Conservation (phyloP, 2,113 vertebrate species). For the Malurus melanocephalus region DNA sequence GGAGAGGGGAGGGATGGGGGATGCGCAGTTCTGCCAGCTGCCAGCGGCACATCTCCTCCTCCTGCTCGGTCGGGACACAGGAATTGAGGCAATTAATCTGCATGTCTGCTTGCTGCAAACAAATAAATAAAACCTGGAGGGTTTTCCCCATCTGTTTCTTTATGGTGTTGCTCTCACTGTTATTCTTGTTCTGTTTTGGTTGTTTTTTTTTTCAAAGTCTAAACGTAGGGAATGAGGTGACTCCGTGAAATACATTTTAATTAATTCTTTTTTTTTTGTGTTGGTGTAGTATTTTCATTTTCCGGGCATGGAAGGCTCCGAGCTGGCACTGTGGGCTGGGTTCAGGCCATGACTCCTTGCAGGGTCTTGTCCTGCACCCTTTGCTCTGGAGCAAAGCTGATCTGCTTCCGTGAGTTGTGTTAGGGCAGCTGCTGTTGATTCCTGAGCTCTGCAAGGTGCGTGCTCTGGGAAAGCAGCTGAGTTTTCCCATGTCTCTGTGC, state of each 20-base stretch:
- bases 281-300: background rate
- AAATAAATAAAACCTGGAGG: conserved; percentile 49
- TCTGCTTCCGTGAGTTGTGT: background rate
- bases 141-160: conserved; percentile 42
- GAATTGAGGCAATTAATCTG: conserved; percentile 24
- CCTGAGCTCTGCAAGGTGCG: background rate
- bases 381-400: background rate
- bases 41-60: background rate
- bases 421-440: background rate
- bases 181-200: background rate
- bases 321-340: background rate
- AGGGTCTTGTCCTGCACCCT: background rate
- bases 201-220: background rate
- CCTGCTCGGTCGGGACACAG: background rate
- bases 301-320: background rate
- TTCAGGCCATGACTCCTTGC: background rate
- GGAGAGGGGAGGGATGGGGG: background rate
- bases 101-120: conserved; percentile 20
- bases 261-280: background rate
- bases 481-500: background rate
- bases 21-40: background rate
- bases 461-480: accelerated
- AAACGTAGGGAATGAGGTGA: background rate
- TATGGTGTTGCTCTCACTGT: conserved; percentile 9
- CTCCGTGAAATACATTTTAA: background rate